Percentiles rank a stretch among this genome's conserved stretches.
These are phyloP conservation scores for Anolis carolinensis DNA, from an alignment of 2,113 vertebrate species.

Conservation along the genomic window DNA sequence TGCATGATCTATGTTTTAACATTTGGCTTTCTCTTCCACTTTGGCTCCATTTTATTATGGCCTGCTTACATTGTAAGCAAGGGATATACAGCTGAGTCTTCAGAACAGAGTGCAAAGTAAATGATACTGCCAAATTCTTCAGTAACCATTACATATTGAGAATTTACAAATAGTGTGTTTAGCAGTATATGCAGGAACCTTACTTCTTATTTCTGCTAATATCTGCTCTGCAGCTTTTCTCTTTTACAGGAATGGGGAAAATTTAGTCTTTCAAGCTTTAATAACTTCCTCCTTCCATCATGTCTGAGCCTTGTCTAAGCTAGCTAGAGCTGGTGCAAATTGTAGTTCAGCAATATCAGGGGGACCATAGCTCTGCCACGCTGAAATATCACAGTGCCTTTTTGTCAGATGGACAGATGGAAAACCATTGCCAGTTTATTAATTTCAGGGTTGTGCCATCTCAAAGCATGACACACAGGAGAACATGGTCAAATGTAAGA, in stretches of 20 bases:
- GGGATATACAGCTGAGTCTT: background rate
- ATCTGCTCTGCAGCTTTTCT: background rate
- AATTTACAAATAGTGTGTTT: constrained; percentile 9
- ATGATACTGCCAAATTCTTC: background rate
- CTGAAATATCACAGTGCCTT: background rate
- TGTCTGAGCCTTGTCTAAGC: background rate
- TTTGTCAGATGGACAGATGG: background rate
- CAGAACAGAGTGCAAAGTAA: no score
- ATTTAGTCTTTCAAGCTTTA: background rate
- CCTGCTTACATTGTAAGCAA: background rate
- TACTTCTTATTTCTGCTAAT: background rate
- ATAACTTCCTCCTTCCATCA: background rate
- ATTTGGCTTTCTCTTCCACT: background rate
- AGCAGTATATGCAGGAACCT: constrained; percentile 11
- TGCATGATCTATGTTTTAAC: background rate
- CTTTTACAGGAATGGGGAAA: background rate
- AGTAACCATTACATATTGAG: background rate
- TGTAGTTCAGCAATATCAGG: background rate
- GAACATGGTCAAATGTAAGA: background rate
- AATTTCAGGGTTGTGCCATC: background rate
- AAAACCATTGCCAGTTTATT: background rate
- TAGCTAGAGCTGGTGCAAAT: background rate
- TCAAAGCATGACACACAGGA: background rate
- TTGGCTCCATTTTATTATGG: background rate
- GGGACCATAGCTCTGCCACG: background rate